phyloP scores from a whole-genome alignment of 2,113 vertebrate genomes.

The Romanogobio albipinnatus region DNA sequence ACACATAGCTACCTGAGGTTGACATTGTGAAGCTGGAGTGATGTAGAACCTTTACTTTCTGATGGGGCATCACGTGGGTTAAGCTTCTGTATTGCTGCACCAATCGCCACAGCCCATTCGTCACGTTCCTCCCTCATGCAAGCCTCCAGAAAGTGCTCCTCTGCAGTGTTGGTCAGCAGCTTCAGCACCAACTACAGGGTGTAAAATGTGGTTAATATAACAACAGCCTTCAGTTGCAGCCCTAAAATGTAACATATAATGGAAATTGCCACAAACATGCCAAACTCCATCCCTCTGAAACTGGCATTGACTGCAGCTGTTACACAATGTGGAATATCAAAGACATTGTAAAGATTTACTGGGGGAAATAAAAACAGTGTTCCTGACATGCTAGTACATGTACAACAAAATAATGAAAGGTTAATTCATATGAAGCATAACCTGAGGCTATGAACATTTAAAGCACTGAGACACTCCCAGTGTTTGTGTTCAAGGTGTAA shows the following conservation, averaged over 20 bases:
- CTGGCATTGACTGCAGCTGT: not conserved
- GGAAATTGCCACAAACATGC: not conserved
- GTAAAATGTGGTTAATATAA: not conserved
- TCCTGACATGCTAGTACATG: constrained; percentile 43
- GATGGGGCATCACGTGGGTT: constrained; percentile 65
- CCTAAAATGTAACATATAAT: not conserved
- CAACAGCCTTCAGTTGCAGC: not conserved
- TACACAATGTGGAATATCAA: not conserved
- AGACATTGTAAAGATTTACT: not conserved
- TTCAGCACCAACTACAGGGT: constrained; percentile 83
- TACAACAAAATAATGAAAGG: constrained; percentile 1
- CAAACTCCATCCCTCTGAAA: not conserved
- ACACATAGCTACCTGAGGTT: constrained; percentile 81
- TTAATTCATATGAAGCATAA: not conserved
- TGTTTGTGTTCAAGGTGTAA: not conserved
- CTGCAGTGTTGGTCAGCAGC: constrained; percentile 82
- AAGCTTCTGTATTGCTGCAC: constrained; percentile 79
- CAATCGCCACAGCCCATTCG: constrained; percentile 88
- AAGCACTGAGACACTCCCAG: constrained; percentile 9
- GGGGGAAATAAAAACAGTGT: not conserved
- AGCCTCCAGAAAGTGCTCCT: constrained; percentile 89
- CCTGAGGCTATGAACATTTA: constrained; percentile 29
- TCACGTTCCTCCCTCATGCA: constrained; percentile 91
- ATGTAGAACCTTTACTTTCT: constrained; percentile 68
- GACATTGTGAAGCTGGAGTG: constrained; percentile 81